A percentile compares a stretch with the other conserved stretches of the same genome.
Conservation (phyloP, 2,113 vertebrate genomes). For the Notiomystis cincta region DNA sequence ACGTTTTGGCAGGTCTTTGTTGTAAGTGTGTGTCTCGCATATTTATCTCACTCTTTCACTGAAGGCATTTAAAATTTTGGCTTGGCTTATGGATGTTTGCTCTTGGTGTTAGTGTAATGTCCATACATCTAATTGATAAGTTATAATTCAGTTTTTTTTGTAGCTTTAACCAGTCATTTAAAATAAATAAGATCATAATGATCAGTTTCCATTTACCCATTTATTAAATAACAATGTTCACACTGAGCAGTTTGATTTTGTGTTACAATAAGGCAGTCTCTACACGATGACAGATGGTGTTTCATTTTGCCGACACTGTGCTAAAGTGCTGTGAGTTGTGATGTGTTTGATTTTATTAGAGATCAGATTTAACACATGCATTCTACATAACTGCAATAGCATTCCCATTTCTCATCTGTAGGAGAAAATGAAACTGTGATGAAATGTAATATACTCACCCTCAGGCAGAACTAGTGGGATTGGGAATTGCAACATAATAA, state of each 20-base stretch:
- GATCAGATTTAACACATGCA: constrained; percentile 98
- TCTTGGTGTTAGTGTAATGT: constrained; percentile 32
- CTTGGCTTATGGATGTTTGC: constrained; percentile 54
- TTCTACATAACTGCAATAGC: constrained; percentile 94
- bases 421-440: constrained; percentile 99
- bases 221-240: constrained; percentile 81
- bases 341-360: constrained; percentile 99
- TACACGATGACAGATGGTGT: constrained; percentile 92
- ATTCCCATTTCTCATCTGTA: constrained; percentile 97
- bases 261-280: constrained; percentile 89
- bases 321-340: constrained; percentile 92
- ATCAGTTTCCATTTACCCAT: constrained; percentile 81
- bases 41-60: constrained; percentile 49
- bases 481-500: constrained; percentile 98
- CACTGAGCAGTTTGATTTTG: constrained; percentile 80
- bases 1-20: constrained; percentile 31
- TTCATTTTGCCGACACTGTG: constrained; percentile 90
- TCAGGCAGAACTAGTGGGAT: constrained; percentile 94
- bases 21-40: not conserved
- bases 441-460: constrained; percentile 99
- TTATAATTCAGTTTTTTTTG: constrained; percentile 70
- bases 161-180: constrained; percentile 77
- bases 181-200: constrained; percentile 84
- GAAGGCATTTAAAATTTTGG: constrained; percentile 52
- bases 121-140: constrained; percentile 74